Conservation (phyloP, 1,140 invertebrate genomes). For the Heliconius melpomene region DNA sequence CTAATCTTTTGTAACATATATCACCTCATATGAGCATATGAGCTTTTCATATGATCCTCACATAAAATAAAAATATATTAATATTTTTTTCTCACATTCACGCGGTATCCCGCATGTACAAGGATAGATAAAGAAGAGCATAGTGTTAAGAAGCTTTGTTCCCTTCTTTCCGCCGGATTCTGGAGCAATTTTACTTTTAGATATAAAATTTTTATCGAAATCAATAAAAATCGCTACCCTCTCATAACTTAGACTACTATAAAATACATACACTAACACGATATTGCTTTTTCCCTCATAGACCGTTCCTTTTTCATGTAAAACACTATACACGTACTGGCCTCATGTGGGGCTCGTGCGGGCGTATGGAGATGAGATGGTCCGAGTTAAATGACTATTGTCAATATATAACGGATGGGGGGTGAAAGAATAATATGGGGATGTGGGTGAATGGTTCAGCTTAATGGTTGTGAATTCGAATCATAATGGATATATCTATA, state of each 20-base stretch:
- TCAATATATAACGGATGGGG: slow-evolving; percentile 1
- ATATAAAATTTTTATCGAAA: too few species aligned
- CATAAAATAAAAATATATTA: too few species aligned
- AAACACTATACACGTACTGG: slow-evolving; percentile 54
- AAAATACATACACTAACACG: slow-evolving; percentile 62
- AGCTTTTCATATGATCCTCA: too few species aligned
- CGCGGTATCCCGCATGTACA: too few species aligned
- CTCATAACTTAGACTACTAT: slow-evolving; percentile 37
- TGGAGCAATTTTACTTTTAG: too few species aligned
- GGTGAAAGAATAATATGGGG: background rate
- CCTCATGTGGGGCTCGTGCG: slow-evolving; percentile 26
- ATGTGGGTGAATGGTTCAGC: background rate
- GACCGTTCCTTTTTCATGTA: slow-evolving; percentile 69
- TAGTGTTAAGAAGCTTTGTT: too few species aligned
- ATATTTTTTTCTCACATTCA: too few species aligned
- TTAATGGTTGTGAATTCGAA: background rate
- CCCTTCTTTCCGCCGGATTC: too few species aligned
- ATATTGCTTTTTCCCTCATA: slow-evolving; percentile 67
- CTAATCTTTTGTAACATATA: too few species aligned
- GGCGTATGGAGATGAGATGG: slow-evolving; percentile 27
- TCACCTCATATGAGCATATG: too few species aligned
- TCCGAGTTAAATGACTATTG: slow-evolving; percentile 14
- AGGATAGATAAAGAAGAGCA: too few species aligned
- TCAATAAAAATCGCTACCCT: background rate
- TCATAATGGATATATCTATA: background rate